phyloP scores from a whole-genome alignment of 2,797 vertebrate genomes.

The Enteromius unitaeniatus region DNA sequence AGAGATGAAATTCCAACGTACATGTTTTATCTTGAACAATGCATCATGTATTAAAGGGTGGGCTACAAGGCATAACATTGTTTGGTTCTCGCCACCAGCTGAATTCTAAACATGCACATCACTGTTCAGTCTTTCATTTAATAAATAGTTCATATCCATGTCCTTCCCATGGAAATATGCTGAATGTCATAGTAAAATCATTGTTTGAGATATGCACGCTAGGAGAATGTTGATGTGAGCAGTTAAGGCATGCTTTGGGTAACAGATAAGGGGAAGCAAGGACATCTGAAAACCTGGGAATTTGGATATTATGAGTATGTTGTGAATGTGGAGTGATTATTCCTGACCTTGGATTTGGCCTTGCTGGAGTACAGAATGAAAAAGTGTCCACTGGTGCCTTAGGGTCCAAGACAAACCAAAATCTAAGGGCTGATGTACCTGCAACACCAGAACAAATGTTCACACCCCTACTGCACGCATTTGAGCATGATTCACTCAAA shows the following conservation, averaged over 20 bases:
- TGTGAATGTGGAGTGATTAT: slow-evolving; percentile 38
- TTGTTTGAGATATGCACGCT: slow-evolving; percentile 43
- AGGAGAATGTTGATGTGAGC: slow-evolving; percentile 24
- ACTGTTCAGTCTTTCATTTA: slow-evolving; percentile 39
- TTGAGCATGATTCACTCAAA: neutral
- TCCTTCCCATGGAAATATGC: slow-evolving; percentile 47
- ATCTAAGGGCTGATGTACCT: neutral
- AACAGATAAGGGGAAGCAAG: slow-evolving; percentile 38
- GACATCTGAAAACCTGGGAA: slow-evolving; percentile 34
- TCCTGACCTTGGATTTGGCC: slow-evolving; percentile 30
- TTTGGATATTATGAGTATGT: slow-evolving; percentile 12
- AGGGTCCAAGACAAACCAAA: neutral
- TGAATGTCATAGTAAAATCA: slow-evolving; percentile 57
- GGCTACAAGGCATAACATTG: slow-evolving; percentile 41
- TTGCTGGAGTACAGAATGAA: neutral
- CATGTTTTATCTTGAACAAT: slow-evolving; percentile 50
- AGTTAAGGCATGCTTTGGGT: slow-evolving; percentile 26
- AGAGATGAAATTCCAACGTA: slow-evolving; percentile 7
- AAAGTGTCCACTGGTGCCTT: neutral
- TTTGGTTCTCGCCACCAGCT: slow-evolving; percentile 51
- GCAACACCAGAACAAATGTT: neutral
- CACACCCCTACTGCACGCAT: neutral
- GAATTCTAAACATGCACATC: slow-evolving; percentile 59
- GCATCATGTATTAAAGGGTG: slow-evolving; percentile 43
- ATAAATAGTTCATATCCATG: slow-evolving; percentile 54